These are phyloP conservation scores for Rynchops niger DNA, from an alignment of 2,113 vertebrate genomes.

Conservation along the genomic window DNA sequence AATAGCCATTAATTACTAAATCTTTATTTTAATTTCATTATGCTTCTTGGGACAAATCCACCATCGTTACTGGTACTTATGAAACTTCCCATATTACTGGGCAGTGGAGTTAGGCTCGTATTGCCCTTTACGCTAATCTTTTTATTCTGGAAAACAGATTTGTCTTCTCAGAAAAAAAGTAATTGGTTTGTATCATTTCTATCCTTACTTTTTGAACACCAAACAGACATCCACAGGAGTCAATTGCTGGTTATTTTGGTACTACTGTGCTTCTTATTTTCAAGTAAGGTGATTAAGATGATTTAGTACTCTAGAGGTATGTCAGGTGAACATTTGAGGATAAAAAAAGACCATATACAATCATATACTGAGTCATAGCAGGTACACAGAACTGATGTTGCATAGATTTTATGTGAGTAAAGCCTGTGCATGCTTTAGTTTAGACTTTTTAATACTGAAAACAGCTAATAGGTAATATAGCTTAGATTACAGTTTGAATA, in stretches of 20 bases:
- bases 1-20: not conserved
- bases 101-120: not conserved
- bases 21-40: not conserved
- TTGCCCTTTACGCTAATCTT: not conserved
- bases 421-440: not conserved
- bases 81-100: not conserved
- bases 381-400: not conserved
- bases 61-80: not conserved
- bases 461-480: not conserved
- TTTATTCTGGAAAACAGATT: not conserved
- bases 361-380: not conserved
- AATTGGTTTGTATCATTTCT: not conserved
- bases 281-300: not conserved
- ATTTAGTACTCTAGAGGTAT: not conserved
- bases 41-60: not conserved
- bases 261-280: not conserved
- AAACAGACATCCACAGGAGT: not conserved
- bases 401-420: not conserved
- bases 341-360: not conserved
- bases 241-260: not conserved
- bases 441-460: not conserved
- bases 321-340: not conserved
- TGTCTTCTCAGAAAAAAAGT: not conserved
- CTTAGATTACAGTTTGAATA: not conserved
- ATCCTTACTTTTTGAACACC: not conserved